Evolutionary conservation across 1,140 invertebrate species (phyloP).

Genomic region (Drosophila orena): DNA sequence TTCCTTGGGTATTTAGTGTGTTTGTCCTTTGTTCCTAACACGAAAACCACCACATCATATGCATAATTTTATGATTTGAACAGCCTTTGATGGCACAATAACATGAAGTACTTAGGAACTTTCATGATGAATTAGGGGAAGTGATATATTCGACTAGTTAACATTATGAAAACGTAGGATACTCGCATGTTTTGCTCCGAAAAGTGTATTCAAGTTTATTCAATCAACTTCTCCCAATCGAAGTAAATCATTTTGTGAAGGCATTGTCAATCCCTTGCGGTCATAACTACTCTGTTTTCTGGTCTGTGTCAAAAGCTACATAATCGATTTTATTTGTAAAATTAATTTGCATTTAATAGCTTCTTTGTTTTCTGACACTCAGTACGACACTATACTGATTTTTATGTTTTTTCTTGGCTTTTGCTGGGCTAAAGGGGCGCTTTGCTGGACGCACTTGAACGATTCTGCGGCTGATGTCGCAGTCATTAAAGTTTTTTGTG

Average conservation of each 20-base stretch:
- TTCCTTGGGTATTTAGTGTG: conserved; percentile 1
- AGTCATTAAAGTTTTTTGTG: conserved; percentile 53
- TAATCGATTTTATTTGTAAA: conserved; percentile 5
- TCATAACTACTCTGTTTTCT: background rate
- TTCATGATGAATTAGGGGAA: background rate
- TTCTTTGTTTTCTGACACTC: conserved; percentile 1
- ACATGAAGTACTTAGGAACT: background rate
- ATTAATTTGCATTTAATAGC: conserved; percentile 9
- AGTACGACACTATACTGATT: background rate
- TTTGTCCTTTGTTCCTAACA: background rate
- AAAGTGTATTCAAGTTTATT: no score
- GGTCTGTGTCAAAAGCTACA: background rate
- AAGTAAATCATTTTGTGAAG: no score
- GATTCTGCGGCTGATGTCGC: conserved; percentile 32
- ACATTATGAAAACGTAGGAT: no score
- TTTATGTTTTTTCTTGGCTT: conserved; percentile 3
- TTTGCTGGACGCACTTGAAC: conserved; percentile 19
- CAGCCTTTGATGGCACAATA: background rate
- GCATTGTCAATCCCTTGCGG: no score
- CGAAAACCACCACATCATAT: conserved; percentile 12
- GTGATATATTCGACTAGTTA: no score
- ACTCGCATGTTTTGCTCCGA: no score
- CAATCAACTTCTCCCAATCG: background rate
- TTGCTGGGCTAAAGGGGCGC: conserved; percentile 1
- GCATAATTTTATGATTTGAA: conserved; percentile 11